Evolutionary conservation across 2,888 invertebrate genomes (phyloP).

Genomic region (Heteromurus nitidus): DNA sequence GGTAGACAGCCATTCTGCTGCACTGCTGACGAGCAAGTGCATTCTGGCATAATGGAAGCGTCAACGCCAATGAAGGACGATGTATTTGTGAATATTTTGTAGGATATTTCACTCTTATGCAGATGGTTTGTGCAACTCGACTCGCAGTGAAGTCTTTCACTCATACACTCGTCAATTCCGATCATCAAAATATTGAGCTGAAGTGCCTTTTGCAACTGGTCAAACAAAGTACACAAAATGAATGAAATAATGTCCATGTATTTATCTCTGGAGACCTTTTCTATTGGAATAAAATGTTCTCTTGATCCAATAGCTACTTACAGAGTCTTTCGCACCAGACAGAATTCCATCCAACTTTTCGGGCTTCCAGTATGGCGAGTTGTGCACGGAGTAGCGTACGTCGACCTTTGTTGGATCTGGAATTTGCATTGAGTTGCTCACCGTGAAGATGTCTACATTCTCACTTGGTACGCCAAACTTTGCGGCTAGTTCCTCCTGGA

Average conservation of each 20-base stretch:
- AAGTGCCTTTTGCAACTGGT: conserved; percentile 82
- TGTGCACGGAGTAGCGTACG: conserved; percentile 93
- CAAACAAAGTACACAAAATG: too few species aligned
- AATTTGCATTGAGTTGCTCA: conserved; percentile 82
- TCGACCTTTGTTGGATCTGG: conserved; percentile 80
- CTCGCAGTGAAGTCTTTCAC: conserved; percentile 82
- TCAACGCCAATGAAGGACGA: conserved; percentile 96
- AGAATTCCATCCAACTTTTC: conserved; percentile 91
- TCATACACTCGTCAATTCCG: conserved; percentile 92
- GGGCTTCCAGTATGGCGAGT: conserved; percentile 93
- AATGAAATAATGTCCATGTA: too few species aligned
- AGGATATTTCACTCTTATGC: conserved; percentile 83
- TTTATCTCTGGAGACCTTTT: too few species aligned
- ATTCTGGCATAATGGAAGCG: conserved; percentile 85
- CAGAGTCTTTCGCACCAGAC: conserved; percentile 81
- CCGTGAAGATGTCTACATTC: conserved; percentile 95
- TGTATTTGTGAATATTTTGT: conserved; percentile 92
- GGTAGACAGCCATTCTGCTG: conserved; percentile 75
- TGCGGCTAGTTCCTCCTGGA: conserved; percentile 81
- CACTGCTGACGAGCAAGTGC: conserved; percentile 71
- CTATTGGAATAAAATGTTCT: too few species aligned
- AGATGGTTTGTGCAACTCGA: conserved; percentile 88
- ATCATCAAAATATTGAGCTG: conserved; percentile 88
- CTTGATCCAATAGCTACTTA: conserved; percentile 21
- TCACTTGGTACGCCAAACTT: conserved; percentile 86